A percentile compares a stretch with the other conserved stretches of the same genome.
These are phyloP conservation scores for Xylocopa sonorina DNA, from an alignment of 1,140 invertebrate species.

Conservation along the genomic window DNA sequence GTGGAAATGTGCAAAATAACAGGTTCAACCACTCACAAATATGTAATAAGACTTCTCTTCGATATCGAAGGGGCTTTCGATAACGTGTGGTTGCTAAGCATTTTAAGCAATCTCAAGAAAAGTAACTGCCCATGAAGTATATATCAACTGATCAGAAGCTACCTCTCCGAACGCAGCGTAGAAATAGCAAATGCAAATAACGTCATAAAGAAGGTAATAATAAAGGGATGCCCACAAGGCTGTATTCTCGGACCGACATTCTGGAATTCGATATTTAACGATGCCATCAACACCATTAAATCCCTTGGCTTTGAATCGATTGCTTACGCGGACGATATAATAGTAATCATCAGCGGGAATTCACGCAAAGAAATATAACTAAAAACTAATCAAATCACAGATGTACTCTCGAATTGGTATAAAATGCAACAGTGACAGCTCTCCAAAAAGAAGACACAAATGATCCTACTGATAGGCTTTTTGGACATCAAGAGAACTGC, in stretches of 20 bases:
- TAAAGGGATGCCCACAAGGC: conserved; percentile 77
- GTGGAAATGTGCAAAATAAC: conserved; percentile 27
- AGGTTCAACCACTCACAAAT: conserved; percentile 42
- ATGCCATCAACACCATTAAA: conserved; percentile 69
- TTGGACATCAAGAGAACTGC: too few species aligned
- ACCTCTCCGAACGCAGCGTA: too few species aligned
- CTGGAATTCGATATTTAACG: conserved; percentile 78
- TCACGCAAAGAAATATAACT: too few species aligned
- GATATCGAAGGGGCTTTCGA: conserved; percentile 81
- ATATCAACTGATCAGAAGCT: conserved; percentile 61
- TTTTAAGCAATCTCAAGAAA: conserved; percentile 61
- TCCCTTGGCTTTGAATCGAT: too few species aligned
- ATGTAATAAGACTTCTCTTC: conserved; percentile 69
- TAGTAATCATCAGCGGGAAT: too few species aligned
- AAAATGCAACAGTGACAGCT: too few species aligned
- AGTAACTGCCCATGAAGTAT: conserved; percentile 59
- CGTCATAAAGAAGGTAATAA: not conserved
- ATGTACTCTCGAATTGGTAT: too few species aligned
- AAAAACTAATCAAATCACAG: too few species aligned
- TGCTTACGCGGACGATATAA: too few species aligned
- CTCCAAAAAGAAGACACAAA: too few species aligned
- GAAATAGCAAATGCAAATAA: too few species aligned
- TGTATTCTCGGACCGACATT: conserved; percentile 76
- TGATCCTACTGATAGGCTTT: too few species aligned
- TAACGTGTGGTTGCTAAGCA: conserved; percentile 76